A percentile compares a stretch with the other conserved stretches of the same genome.
Conservation (phyloP, 2,797 vertebrate genomes). For the Bufotes viridis region DNA sequence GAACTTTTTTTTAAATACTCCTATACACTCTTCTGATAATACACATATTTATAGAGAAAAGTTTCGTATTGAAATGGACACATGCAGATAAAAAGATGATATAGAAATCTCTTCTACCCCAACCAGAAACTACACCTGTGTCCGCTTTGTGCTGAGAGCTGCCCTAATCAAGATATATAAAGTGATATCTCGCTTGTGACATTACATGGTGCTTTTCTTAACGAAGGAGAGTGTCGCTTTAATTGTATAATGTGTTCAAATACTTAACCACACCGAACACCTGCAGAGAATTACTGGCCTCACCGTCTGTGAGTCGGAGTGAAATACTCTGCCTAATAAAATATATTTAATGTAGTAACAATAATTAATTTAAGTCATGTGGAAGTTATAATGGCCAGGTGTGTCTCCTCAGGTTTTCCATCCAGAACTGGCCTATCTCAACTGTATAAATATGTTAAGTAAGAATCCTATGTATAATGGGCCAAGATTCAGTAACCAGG, state of each 20-base stretch:
- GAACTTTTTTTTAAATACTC: no score
- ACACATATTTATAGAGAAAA: no score
- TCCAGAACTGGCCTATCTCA: not conserved
- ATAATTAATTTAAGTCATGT: constrained; percentile 40
- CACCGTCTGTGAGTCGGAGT: constrained; percentile 13
- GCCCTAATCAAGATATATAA: constrained; percentile 17
- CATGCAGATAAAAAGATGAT: not conserved
- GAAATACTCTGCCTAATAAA: constrained; percentile 4
- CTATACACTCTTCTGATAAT: no score
- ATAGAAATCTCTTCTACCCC: not conserved
- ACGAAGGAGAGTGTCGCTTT: constrained; percentile 24
- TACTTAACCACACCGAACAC: constrained; percentile 25
- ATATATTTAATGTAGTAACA: constrained; percentile 35
- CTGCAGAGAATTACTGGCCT: constrained; percentile 35
- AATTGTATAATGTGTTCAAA: constrained; percentile 36
- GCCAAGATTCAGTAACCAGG: not conserved
- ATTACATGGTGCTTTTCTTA: constrained; percentile 21
- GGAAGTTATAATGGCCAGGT: constrained; percentile 37
- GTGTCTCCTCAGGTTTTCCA: not conserved
- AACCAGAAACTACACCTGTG: not conserved
- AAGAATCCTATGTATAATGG: not conserved
- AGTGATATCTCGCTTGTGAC: not conserved
- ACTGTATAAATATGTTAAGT: not conserved
- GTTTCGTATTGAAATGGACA: not conserved
- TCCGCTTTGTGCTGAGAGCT: not conserved